Conservation (phyloP, 2,888 invertebrate genomes). For the Aphodius granarius region DNA sequence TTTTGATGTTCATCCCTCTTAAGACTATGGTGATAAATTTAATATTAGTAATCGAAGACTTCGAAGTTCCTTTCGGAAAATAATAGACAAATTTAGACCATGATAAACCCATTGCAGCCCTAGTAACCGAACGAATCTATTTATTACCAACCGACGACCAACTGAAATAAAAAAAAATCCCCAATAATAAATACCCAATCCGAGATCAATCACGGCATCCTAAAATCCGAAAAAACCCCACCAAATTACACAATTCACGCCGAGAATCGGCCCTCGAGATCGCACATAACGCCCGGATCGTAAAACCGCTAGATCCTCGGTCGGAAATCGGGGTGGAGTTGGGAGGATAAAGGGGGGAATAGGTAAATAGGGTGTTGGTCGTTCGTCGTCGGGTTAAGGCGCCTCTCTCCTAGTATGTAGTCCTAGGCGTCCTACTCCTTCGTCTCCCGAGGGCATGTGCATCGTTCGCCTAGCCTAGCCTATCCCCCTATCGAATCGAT, state of each 20-base stretch:
- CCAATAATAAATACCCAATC: not conserved
- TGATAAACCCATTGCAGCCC: no score
- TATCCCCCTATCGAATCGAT: not conserved
- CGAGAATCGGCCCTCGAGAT: not conserved
- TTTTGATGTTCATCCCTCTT: no score
- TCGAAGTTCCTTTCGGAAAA: no score
- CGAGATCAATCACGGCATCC: not conserved
- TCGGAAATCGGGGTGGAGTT: not conserved
- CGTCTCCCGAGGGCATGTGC: not conserved
- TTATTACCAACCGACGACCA: not conserved
- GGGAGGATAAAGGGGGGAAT: not conserved
- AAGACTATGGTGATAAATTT: no score
- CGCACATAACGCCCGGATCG: not conserved
- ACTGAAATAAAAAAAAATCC: not conserved
- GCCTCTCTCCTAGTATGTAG: no score
- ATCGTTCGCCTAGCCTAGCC: conserved; percentile 10
- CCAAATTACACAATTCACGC: not conserved
- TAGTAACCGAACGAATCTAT: no score
- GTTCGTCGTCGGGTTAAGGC: not conserved
- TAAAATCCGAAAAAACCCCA: not conserved
- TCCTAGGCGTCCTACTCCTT: not conserved
- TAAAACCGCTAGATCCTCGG: not conserved
- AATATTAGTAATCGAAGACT: no score
- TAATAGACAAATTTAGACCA: no score
- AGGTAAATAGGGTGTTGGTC: not conserved